Percentiles rank a stretch among this genome's conserved stretches.
phyloP scores from a whole-genome alignment of 2,797 vertebrate genomes.

The Megalops cyprinoides region DNA sequence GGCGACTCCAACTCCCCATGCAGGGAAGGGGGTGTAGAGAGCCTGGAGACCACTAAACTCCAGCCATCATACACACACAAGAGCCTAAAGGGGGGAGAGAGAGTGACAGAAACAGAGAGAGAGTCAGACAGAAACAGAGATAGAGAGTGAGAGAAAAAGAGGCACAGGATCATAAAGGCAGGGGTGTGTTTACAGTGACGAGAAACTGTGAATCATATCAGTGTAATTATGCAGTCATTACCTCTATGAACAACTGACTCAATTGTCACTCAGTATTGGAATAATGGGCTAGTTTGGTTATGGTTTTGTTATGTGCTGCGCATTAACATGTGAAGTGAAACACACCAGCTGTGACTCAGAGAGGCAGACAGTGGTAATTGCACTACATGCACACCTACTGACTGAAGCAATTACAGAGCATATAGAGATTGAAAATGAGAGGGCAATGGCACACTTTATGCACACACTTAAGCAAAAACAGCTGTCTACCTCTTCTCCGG shows the following conservation, averaged over 20 bases:
- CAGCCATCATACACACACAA: slow-evolving; percentile 42
- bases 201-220: too few species aligned
- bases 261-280: too few species aligned
- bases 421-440: not conserved
- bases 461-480: not conserved
- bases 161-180: not conserved
- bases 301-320: too few species aligned
- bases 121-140: not conserved
- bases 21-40: slow-evolving; percentile 11
- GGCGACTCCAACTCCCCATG: slow-evolving; percentile 78
- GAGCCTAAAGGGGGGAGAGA: slow-evolving; percentile 39
- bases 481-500: not conserved
- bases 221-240: too few species aligned
- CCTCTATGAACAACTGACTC: too few species aligned
- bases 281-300: too few species aligned
- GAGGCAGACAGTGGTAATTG: not conserved
- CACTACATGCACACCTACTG: not conserved
- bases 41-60: slow-evolving; percentile 17
- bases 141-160: not conserved
- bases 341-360: not conserved
- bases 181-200: not conserved
- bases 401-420: not conserved
- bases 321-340: too few species aligned
- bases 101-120: not conserved
- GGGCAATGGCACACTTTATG: not conserved